Conservation (phyloP, 2,797 vertebrate genomes). For the Phrynocephalus guinanensis region DNA sequence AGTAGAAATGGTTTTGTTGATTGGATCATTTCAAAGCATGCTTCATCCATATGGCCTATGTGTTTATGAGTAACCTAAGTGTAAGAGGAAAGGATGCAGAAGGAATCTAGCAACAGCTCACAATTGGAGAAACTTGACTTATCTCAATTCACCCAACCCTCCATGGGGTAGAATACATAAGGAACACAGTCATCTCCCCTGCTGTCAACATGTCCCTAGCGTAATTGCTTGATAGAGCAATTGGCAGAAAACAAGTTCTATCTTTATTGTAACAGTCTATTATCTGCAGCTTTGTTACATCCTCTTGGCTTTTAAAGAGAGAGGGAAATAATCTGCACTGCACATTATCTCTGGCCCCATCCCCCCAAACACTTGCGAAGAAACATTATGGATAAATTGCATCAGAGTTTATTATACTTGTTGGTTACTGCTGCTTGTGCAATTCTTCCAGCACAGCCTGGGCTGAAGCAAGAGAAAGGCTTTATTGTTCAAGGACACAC, state of each 20-base stretch:
- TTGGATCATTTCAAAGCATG: too few species aligned
- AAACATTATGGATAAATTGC: not conserved
- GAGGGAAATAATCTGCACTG: slow-evolving; percentile 12
- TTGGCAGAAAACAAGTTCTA: not conserved
- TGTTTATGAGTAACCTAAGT: too few species aligned
- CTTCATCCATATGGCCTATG: too few species aligned
- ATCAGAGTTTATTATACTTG: not conserved
- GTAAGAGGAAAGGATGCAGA: too few species aligned
- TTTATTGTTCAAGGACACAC: not conserved
- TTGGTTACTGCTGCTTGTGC: not conserved
- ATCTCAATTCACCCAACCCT: too few species aligned
- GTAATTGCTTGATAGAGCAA: too few species aligned
- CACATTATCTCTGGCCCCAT: not conserved
- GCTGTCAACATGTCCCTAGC: too few species aligned
- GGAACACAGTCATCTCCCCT: too few species aligned
- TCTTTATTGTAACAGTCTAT: not conserved
- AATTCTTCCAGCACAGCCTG: not conserved
- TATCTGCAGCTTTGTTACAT: not conserved
- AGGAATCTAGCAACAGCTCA: too few species aligned
- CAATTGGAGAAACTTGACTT: too few species aligned
- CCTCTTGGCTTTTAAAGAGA: not conserved
- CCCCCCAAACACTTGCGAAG: not conserved
- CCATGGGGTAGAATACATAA: too few species aligned
- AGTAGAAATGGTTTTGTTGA: too few species aligned
- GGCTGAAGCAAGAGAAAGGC: not conserved